A percentile compares a stretch with the other conserved stretches of the same genome.
Conservation (phyloP, 2,888 invertebrate species). For the Hirtodrosophila alboralis region DNA sequence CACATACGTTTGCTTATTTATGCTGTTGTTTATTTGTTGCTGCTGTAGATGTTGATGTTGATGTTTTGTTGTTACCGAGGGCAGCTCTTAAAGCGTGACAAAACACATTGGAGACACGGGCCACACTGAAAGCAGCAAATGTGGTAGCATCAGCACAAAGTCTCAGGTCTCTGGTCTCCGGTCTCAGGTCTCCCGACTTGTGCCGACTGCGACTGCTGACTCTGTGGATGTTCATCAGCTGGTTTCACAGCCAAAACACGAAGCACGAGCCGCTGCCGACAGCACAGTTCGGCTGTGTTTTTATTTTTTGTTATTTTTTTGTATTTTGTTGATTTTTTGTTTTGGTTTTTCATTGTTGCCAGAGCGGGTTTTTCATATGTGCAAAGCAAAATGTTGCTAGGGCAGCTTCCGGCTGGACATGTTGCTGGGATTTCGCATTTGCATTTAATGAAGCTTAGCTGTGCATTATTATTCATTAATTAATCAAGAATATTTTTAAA, state of each 20-base stretch:
- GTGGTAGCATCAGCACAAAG: conserved; percentile 81
- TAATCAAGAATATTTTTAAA: conserved; percentile 31
- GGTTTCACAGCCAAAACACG: conserved; percentile 41
- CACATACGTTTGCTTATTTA: conserved; percentile 63
- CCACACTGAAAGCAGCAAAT: conserved; percentile 83
- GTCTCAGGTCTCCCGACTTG: conserved; percentile 44
- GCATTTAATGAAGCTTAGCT: conserved; percentile 31
- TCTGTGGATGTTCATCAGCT: conserved; percentile 57
- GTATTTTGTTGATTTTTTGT: conserved; percentile 37
- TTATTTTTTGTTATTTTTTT: conserved; percentile 5
- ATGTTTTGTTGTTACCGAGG: conserved; percentile 51
- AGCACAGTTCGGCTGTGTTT: conserved; percentile 36
- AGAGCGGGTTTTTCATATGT: conserved; percentile 54
- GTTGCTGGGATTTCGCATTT: conserved; percentile 45
- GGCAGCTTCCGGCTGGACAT: conserved; percentile 68
- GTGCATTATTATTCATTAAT: conserved; percentile 31
- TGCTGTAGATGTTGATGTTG: conserved; percentile 18
- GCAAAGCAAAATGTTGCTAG: conserved; percentile 64
- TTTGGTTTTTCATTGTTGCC: conserved; percentile 62
- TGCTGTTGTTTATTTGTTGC: conserved; percentile 11
- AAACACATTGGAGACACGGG: conserved; percentile 84
- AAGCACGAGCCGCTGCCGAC: conserved; percentile 51
- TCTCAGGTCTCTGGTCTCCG: conserved; percentile 55
- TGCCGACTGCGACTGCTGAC: conserved; percentile 18
- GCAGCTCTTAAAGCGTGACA: conserved; percentile 81